phyloP scores from a whole-genome alignment of 1,140 invertebrate species.

The Apis laboriosa region DNA sequence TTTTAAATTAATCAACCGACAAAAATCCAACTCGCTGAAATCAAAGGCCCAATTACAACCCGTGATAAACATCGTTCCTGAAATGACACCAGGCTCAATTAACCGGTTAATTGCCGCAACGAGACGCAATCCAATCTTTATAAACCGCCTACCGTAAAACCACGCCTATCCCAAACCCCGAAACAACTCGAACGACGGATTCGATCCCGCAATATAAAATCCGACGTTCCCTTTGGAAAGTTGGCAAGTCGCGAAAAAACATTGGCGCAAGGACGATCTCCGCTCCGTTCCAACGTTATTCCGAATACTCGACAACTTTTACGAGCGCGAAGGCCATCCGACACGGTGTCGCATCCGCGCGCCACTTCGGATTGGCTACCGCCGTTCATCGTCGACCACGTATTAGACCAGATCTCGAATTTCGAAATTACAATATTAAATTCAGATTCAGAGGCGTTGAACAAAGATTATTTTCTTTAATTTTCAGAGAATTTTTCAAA shows the following conservation, averaged over 20 bases:
- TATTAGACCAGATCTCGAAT: too few species aligned
- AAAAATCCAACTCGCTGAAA: constrained; percentile 18
- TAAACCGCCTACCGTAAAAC: constrained; percentile 8
- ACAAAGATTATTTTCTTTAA: too few species aligned
- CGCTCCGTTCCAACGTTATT: neutral
- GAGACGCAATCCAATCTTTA: constrained; percentile 35
- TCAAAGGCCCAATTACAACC: constrained; percentile 1
- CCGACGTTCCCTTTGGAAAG: neutral
- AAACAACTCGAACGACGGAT: neutral
- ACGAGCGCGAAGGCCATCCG: neutral
- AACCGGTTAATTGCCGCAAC: constrained; percentile 30
- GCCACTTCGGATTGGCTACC: too few species aligned
- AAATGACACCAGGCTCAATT: constrained; percentile 30
- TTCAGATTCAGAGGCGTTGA: too few species aligned
- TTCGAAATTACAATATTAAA: too few species aligned
- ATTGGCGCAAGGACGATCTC: too few species aligned
- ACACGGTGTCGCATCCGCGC: too few species aligned
- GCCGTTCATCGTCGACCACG: too few species aligned
- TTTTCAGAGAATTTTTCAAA: too few species aligned
- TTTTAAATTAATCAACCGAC: neutral
- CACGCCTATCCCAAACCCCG: neutral
- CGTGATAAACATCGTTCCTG: constrained; percentile 20
- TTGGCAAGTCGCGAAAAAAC: neutral
- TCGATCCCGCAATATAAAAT: neutral
- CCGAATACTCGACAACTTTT: neutral